These are phyloP conservation scores for Nomada lathburiana DNA, from an alignment of 2,888 invertebrate species.

Conservation along the genomic window DNA sequence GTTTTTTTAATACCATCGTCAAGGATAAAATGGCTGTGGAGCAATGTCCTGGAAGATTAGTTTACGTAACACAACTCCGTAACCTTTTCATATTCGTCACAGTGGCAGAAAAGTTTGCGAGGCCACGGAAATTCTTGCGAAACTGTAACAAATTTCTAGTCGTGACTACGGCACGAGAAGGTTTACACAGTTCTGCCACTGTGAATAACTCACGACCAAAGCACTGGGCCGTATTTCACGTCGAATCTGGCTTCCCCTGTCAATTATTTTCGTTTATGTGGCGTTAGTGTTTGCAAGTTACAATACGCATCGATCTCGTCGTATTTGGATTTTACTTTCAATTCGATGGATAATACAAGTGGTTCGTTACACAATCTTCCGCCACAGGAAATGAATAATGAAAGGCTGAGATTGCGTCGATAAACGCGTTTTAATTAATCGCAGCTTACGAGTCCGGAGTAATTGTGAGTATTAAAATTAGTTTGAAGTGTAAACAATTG, in stretches of 20 bases:
- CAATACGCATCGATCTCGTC: not conserved
- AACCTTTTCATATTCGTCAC: conserved; percentile 45
- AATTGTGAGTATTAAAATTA: not conserved
- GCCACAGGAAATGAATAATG: not conserved
- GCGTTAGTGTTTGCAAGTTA: not conserved
- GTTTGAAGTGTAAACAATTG: not conserved
- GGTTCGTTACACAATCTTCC: not conserved
- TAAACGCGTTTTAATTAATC: no score
- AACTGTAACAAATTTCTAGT: conserved; percentile 45
- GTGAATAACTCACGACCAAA: conserved; percentile 8
- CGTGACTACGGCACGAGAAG: not conserved
- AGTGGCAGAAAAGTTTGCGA: conserved; percentile 27
- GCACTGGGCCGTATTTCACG: not conserved
- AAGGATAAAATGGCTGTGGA: conserved; percentile 56
- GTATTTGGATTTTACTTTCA: not conserved
- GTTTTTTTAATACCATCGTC: conserved; percentile 34
- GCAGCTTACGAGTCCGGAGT: no score
- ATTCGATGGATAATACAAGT: not conserved
- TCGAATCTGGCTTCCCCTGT: not conserved
- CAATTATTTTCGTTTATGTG: not conserved
- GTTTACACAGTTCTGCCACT: not conserved
- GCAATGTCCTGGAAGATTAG: conserved; percentile 56
- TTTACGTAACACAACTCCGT: conserved; percentile 45
- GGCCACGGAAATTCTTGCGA: conserved; percentile 27
- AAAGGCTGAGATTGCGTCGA: no score